Base-by-base conservation (phyloP, 2,888 invertebrate genomes). In the Tridacna gigas region DNA sequence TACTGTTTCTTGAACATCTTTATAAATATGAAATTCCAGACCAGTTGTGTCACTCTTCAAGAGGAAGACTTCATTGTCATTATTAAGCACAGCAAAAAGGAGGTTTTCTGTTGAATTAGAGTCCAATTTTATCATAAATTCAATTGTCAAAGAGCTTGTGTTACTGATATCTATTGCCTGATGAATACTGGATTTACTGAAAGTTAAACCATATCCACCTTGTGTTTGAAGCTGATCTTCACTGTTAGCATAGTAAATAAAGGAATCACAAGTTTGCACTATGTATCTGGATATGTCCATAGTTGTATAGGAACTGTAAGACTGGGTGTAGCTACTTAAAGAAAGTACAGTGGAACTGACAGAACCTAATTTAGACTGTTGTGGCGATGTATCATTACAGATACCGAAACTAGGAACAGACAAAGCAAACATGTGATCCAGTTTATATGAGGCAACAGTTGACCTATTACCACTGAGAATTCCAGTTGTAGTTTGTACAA, bases 151-250 rank as follows among this genome's bases (percentile, higher is more conserved):
- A 51, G 85, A 79, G 13, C 63, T 69, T 25, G 74, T 75, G 26
- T 83, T 78, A 60, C 88, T 84, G 28, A 89, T 71, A 11, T 77
- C 69, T 47, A 89, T 75, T 5, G 86, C 79, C 22, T 82, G 77
- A 61, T 81, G 86, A 0, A 86, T 81, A 60, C 84, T 88, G 20
- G 90, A 86, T 60, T 78, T 79, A 60, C 79, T 82, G 79, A 90
- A 89, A 11, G 80, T 81, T 13, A 91, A 82, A 20, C 88, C 89
- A 74, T 86, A 90, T 60, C 91, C 91, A 28, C 90, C 90, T 61
- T 81, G 86, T 25, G 76, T 83, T 56, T 90, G 91, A 7, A 65
- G 61, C 37, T 80, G 73, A 65, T 89, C 76, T 11, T 82, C 76
- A 4, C 73, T 48, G 26, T 65, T 79, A 25, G 90, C 90, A 74